Evolutionary conservation across 2,113 vertebrate genomes (phyloP).

Genomic region (Alexandromys fortis): DNA sequence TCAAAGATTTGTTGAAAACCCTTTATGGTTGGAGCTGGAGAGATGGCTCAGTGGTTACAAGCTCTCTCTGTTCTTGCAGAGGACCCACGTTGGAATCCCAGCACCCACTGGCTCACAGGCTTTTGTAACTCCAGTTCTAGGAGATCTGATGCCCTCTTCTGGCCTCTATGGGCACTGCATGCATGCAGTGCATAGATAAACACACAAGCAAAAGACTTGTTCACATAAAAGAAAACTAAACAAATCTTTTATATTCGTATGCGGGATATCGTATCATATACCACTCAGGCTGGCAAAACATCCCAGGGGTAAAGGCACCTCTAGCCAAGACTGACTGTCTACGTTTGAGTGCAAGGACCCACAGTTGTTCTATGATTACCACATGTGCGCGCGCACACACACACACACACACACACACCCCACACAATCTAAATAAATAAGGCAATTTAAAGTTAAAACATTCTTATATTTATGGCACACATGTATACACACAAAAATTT

Average conservation of each 20-base stretch:
- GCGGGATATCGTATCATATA: background rate
- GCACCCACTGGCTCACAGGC: background rate
- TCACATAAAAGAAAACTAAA: background rate
- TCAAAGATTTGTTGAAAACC: background rate
- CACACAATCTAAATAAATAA: background rate
- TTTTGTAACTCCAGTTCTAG: background rate
- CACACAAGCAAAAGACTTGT: background rate
- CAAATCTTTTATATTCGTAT: slow-evolving; percentile 4
- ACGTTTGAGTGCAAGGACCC: background rate
- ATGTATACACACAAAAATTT: background rate
- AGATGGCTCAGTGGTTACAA: background rate
- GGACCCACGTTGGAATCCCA: background rate
- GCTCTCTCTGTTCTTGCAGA: background rate
- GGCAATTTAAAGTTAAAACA: background rate
- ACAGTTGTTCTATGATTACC: background rate
- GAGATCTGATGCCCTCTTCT: background rate
- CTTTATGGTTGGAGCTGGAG: background rate
- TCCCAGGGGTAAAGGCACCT: background rate
- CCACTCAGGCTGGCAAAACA: background rate
- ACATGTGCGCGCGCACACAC: background rate
- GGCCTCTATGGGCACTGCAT: background rate
- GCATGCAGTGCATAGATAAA: background rate
- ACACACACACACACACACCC: background rate
- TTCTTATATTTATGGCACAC: background rate
- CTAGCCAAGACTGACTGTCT: background rate